phyloP scores from a whole-genome alignment of 2,113 vertebrate species.

The Caretta caretta region DNA sequence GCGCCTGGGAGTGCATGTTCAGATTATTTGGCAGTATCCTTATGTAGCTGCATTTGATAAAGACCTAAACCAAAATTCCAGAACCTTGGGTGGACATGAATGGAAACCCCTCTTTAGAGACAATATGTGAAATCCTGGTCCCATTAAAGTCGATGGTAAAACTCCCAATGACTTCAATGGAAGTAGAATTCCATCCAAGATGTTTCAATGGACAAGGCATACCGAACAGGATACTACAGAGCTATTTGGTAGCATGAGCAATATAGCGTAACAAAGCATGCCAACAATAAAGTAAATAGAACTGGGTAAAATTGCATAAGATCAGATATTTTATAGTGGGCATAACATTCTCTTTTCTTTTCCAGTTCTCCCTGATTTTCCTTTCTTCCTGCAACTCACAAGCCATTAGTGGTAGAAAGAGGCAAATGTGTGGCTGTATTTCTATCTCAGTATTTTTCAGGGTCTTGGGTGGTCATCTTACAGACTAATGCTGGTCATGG shows the following conservation, averaged over 20 bases:
- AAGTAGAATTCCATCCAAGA: accelerated
- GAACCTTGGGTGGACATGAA: neutral
- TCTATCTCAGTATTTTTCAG: neutral
- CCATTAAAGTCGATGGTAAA: accelerated
- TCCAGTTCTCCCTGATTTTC: accelerated
- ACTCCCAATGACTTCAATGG: accelerated
- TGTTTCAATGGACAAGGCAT: neutral
- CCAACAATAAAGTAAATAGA: neutral
- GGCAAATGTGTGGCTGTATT: accelerated
- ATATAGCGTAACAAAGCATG: neutral
- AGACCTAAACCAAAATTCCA: accelerated
- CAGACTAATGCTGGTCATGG: neutral
- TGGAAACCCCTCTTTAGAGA: too few relatives aligned
- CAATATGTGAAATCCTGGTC: neutral
- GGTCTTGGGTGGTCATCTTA: neutral
- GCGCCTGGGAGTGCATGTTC: neutral
- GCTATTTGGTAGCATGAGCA: neutral
- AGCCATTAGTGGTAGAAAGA: neutral
- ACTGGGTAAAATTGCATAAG: neutral
- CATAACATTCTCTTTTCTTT: accelerated
- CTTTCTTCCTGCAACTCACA: neutral
- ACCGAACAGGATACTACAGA: neutral
- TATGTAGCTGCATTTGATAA: accelerated
- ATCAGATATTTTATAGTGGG: neutral
- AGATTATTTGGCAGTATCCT: neutral